Evolutionary conservation across 2,113 vertebrate species (phyloP).

Genomic region (Ivindomyrus marchei): DNA sequence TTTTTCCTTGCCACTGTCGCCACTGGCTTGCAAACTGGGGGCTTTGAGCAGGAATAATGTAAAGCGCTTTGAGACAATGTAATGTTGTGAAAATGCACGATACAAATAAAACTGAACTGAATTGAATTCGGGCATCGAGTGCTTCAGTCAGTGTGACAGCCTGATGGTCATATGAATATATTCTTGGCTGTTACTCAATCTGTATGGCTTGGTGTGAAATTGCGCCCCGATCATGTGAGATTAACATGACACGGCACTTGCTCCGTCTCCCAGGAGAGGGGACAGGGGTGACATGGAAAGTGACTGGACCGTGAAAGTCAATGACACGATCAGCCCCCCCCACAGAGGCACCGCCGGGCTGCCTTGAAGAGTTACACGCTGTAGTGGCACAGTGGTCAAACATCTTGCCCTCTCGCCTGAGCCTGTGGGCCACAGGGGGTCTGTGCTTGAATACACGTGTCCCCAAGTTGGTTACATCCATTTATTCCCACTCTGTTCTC

Average conservation of each 20-base stretch:
- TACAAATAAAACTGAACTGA: background rate
- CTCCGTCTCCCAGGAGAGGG: background rate
- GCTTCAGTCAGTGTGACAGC: background rate
- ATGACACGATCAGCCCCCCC: background rate
- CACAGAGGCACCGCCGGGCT: background rate
- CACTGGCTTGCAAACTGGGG: too few species aligned
- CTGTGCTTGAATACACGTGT: background rate
- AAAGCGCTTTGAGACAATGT: too few species aligned
- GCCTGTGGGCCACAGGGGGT: background rate
- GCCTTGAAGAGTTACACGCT: background rate
- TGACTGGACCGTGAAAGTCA: background rate
- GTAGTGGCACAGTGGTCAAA: background rate
- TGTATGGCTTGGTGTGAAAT: background rate
- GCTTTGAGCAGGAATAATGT: too few species aligned
- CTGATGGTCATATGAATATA: background rate
- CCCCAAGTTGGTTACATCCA: background rate
- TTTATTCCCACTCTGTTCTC: background rate
- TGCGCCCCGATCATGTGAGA: background rate
- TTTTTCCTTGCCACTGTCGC: too few species aligned
- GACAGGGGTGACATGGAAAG: background rate
- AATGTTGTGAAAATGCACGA: too few species aligned
- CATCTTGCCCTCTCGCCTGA: background rate
- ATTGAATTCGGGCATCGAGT: background rate
- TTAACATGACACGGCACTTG: background rate
- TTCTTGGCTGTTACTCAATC: background rate